A percentile compares a stretch with the other conserved stretches of the same genome.
Conservation (phyloP, 2,113 vertebrate species). For the Corythornis cristatus region DNA sequence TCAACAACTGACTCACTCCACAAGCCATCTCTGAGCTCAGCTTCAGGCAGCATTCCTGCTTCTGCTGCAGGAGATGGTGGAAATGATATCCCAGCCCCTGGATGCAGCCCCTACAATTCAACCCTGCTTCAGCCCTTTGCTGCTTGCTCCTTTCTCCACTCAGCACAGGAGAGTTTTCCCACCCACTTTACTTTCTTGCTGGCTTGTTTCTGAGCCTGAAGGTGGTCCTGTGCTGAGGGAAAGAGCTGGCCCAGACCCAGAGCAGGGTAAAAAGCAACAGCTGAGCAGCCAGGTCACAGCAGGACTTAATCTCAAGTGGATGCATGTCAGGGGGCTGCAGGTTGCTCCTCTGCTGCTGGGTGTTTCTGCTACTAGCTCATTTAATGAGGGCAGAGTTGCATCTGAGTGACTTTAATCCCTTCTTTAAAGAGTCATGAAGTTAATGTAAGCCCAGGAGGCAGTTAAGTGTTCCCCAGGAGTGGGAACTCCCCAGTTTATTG, state of each 20-base stretch:
- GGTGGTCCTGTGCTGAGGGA: neutral
- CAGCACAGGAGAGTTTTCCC: neutral
- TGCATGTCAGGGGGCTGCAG: neutral
- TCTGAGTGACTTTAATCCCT: neutral
- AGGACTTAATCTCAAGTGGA: neutral
- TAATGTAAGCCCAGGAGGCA: neutral
- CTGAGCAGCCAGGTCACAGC: neutral
- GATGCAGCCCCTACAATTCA: neutral
- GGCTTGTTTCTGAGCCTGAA: neutral
- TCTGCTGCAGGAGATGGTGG: neutral
- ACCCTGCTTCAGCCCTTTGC: neutral
- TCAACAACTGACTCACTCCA: fast-evolving
- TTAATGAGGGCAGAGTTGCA: neutral
- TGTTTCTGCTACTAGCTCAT: neutral
- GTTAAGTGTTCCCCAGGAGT: neutral
- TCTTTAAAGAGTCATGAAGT: neutral
- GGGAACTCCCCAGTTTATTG: neutral
- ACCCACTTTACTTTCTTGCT: neutral
- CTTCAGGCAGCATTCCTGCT: neutral
- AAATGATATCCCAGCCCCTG: neutral
- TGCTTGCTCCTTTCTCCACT: neutral
- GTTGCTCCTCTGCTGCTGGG: neutral
- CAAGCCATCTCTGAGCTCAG: neutral
- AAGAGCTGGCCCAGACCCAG: neutral
- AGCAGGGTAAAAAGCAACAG: neutral